Base-by-base conservation (phyloP, 2,888 invertebrate genomes). In the Acrocyrtus sp. region DNA sequence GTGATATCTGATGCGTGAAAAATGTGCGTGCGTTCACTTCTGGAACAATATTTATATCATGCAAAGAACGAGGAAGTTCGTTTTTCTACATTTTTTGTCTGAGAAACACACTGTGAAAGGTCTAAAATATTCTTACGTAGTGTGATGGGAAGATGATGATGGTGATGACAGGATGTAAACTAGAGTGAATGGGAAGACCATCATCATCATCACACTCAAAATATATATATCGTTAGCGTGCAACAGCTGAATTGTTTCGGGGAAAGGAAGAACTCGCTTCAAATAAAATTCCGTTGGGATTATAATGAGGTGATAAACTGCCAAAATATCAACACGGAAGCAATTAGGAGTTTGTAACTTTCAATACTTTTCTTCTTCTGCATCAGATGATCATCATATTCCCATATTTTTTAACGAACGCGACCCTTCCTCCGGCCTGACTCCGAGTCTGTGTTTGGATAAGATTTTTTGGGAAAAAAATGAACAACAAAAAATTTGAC, bases 281-380 rank as follows among this genome's bases (percentile, higher is more conserved):
- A n/a, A 21, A 56, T 66, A 56, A 66, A 43, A 57, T 47, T 58
- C 58, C 47, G 10, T 19, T 26, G 58, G 27, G 58, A 66, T 58
- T 66, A 50, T 57, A 50, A 66, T 66, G 63, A 66, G 56, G 65
- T 66, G 65, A 56, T 66, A 66, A 66, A 56, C 58, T 66, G 57
- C 26, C 66, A 66, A 34, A 34, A 66, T 39, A 51, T 66, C 66
- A 66, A 66, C 66, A 58, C 66, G 66, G 66, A 66, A 66, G 66
- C 39, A 56, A 66, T 58, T 58, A 58, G 58, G 45, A 26, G 34
- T 34, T 34, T 34, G 34, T 12, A 34, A 34, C 34, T 34, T 34
- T 12, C 34, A 34, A n/a, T n/a, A n/a, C n/a, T n/a, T n/a, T n/a
- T n/a, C n/a, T n/a, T n/a, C n/a, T n/a, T n/a, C n/a, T 34, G 34